Evolutionary conservation across 2,888 invertebrate species (phyloP), one percentile per base, ranked within the genome.

Genomic region (Rugalucina vietnamica): DNA sequence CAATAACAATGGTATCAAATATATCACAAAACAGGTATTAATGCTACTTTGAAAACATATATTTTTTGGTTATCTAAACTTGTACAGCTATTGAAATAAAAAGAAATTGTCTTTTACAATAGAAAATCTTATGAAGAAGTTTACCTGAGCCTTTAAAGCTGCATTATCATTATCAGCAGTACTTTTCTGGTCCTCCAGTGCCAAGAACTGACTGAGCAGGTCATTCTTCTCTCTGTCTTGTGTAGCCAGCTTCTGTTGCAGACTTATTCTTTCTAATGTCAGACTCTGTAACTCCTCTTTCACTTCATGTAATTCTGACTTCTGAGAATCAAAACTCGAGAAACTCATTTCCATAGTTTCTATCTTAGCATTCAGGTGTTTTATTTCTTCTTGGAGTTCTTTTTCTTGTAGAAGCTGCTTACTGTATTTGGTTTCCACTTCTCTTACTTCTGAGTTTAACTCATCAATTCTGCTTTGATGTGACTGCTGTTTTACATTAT

Each of bases 181-280:
- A 74, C 86, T 81, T 43, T 88, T 85, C 39, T 82, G 76, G 73
- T 91, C 91, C 69, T 91, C 91, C 14, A 91, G 71, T 10, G 75
- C 69, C 37, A 91, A 78, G 76, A 90, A 90, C 83, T 91, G 87
- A 10, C 82, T 80, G 54, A 91, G 71, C 27, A 91, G 79, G 60
- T 92, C 91, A 43, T 81, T 82, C 78, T 92, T 91, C 72, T 91
- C 90, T 43, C 88, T 82, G 70, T 91, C 91, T 70, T 91, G 87
- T 14, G 82, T 83, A 2, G 84, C 85, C 29, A 87, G 74, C 72
- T 88, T 88, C 71, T 88, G 84, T 27, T 87, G 78, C 12, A 89
- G 75, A 54, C 81, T 43, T 18, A 84, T 79, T 54, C 82, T 89
- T 57, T 85, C 83, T 65, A 54, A 77, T 14, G 76, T 79, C 43